Conservation (phyloP, 2,888 invertebrate species). For the Pharmacophagus antenor region DNA sequence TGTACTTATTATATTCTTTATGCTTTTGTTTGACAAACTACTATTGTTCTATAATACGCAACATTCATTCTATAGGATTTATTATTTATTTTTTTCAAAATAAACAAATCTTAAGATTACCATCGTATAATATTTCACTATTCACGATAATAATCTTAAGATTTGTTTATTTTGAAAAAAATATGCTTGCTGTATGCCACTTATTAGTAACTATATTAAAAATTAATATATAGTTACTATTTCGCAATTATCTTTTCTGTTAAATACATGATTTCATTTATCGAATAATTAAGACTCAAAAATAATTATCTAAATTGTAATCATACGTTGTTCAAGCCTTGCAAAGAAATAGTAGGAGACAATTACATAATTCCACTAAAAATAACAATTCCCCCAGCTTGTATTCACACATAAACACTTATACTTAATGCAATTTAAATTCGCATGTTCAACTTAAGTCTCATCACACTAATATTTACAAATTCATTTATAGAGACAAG, state of each 20-base stretch:
- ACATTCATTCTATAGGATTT: neutral
- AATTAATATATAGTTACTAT: neutral
- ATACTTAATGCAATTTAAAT: conserved; percentile 60
- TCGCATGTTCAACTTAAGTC: conserved; percentile 75
- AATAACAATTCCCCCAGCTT: conserved; percentile 30
- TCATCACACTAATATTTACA: conserved; percentile 80
- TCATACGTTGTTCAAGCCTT: neutral
- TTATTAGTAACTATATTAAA: too few species aligned
- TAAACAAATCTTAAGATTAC: neutral
- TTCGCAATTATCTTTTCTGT: too few species aligned
- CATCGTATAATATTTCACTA: neutral
- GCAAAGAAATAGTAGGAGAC: neutral
- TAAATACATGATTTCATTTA: neutral
- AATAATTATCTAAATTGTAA: neutral
- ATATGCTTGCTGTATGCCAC: too few species aligned
- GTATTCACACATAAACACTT: conserved; percentile 57
- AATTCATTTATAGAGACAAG: conserved; percentile 62
- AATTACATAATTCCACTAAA: conserved; percentile 13
- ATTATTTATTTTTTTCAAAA: neutral
- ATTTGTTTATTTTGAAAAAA: neutral
- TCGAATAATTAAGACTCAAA: conserved; percentile 6
- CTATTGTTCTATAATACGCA: conserved; percentile 16
- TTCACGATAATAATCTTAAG: neutral
- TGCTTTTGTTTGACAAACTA: conserved; percentile 25
- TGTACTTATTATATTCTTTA: conserved; percentile 56